Percentiles rank a stretch among this genome's conserved stretches.
These are phyloP conservation scores for Sceliomorpha sp. DNA, from an alignment of 2,888 invertebrate species.

Conservation along the genomic window DNA sequence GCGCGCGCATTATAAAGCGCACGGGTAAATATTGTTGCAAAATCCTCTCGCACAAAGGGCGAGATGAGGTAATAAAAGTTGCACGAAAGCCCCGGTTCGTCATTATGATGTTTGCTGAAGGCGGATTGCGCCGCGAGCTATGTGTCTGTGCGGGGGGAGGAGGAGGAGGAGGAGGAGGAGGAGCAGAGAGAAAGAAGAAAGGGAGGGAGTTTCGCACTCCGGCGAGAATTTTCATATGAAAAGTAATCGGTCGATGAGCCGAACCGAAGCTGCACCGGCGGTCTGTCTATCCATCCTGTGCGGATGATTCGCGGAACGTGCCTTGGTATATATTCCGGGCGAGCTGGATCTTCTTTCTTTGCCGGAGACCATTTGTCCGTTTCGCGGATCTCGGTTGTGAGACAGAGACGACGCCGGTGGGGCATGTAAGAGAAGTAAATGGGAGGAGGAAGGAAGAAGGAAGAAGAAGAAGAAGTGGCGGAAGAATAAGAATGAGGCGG, in stretches of 20 bases:
- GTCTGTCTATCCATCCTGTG: slow-evolving; percentile 15
- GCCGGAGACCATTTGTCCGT: slow-evolving; percentile 50
- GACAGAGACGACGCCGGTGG: slow-evolving; percentile 39
- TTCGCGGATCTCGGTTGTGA: slow-evolving; percentile 46
- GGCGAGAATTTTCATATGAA: slow-evolving; percentile 15
- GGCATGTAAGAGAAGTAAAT: slow-evolving; percentile 21
- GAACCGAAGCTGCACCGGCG: background rate
- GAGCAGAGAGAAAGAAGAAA: too few species aligned
- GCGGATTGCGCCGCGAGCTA: too few species aligned
- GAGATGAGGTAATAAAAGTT: too few species aligned
- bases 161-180: too few species aligned
- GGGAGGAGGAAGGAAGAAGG: slow-evolving; percentile 2
- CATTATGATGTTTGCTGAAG: too few species aligned
- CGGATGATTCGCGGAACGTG: slow-evolving; percentile 49
- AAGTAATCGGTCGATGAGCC: slow-evolving; percentile 28
- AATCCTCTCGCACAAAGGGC: too few species aligned
- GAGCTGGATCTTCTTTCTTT: slow-evolving; percentile 42
- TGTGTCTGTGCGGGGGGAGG: too few species aligned
- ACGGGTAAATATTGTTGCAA: too few species aligned
- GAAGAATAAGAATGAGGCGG: slow-evolving; percentile 16
- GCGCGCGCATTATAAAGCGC: too few species aligned
- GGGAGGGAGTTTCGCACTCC: too few species aligned
- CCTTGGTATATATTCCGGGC: slow-evolving; percentile 43
- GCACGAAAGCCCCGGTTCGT: too few species aligned
- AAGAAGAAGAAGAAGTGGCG: slow-evolving; percentile 20